Evolutionary conservation across 2,888 invertebrate genomes (phyloP).

Genomic region (Kryphioiulus occultus): DNA sequence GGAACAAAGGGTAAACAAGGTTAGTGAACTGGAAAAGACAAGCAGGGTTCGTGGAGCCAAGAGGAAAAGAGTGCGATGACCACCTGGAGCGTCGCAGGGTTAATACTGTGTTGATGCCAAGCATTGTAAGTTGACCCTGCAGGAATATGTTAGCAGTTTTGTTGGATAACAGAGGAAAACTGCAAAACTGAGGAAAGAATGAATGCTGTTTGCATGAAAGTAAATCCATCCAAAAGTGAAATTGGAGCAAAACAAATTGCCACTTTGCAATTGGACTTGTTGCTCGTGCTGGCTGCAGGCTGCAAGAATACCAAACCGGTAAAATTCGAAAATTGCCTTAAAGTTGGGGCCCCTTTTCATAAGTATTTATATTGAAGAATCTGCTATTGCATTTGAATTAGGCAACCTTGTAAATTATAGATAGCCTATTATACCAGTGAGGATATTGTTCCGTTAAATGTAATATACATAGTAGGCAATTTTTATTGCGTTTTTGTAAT

Average conservation of each 20-base stretch:
- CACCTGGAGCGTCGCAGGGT: not conserved
- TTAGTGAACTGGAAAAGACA: conserved; percentile 48
- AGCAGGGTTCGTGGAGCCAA: conserved; percentile 49
- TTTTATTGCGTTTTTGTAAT: conserved; percentile 13
- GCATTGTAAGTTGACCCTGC: not conserved
- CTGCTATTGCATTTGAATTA: conserved; percentile 36
- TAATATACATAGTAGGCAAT: conserved; percentile 15
- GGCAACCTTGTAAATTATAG: conserved; percentile 27
- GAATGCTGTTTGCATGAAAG: not conserved
- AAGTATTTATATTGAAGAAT: conserved; percentile 40
- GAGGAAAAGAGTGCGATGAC: conserved; percentile 50
- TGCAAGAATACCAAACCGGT: conserved; percentile 27
- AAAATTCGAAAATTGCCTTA: conserved; percentile 17
- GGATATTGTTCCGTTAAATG: conserved; percentile 36
- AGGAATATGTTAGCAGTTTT: not conserved
- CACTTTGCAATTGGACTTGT: not conserved
- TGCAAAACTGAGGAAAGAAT: not conserved
- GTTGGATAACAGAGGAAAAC: not conserved
- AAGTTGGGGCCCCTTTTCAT: conserved; percentile 36
- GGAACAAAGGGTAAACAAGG: conserved; percentile 29
- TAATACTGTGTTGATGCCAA: not conserved
- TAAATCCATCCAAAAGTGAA: conserved; percentile 39
- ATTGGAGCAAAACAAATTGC: not conserved
- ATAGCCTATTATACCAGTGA: conserved; percentile 36
- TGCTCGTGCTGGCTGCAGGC: not conserved